Conservation (phyloP, 1,140 invertebrate genomes). For the Tetragnatha versicolor region DNA sequence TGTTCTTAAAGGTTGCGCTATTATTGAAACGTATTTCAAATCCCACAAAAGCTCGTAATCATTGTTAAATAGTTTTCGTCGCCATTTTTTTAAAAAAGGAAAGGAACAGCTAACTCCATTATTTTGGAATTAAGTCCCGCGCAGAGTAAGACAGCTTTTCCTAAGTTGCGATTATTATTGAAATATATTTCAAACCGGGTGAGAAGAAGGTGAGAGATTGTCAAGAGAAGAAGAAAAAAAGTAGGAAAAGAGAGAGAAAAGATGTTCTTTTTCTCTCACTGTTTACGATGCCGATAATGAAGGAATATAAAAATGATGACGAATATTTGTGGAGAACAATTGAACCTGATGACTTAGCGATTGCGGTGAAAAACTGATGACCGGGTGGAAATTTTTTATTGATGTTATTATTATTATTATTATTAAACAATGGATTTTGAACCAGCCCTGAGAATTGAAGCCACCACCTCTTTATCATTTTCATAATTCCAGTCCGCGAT, state of each 20-base stretch:
- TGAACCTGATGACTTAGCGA: constrained; percentile 52
- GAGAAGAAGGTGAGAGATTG: neutral
- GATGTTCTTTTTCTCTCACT: constrained; percentile 37
- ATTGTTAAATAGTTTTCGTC: too few species aligned
- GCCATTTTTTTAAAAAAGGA: too few species aligned
- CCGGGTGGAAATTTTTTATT: constrained; percentile 51
- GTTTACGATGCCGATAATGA: constrained; percentile 52
- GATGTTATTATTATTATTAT: constrained; percentile 55
- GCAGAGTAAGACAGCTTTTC: neutral
- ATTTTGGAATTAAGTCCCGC: constrained; percentile 51
- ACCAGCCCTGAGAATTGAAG: constrained; percentile 42
- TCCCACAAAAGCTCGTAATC: too few species aligned
- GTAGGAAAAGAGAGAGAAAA: neutral
- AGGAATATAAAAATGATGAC: constrained; percentile 36
- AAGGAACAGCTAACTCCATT: constrained; percentile 49
- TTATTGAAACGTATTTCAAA: too few species aligned
- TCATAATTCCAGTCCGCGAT: constrained; percentile 34
- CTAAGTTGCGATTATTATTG: constrained; percentile 28
- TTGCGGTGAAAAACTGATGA: constrained; percentile 55
- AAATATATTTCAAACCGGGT: constrained; percentile 29
- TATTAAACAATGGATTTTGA: constrained; percentile 55
- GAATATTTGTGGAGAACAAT: constrained; percentile 52
- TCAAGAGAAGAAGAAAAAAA: neutral
- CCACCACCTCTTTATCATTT: constrained; percentile 28
- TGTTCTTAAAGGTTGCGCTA: too few species aligned